Base-by-base conservation (phyloP, 2,113 vertebrate genomes). In the Plotosus lineatus region DNA sequence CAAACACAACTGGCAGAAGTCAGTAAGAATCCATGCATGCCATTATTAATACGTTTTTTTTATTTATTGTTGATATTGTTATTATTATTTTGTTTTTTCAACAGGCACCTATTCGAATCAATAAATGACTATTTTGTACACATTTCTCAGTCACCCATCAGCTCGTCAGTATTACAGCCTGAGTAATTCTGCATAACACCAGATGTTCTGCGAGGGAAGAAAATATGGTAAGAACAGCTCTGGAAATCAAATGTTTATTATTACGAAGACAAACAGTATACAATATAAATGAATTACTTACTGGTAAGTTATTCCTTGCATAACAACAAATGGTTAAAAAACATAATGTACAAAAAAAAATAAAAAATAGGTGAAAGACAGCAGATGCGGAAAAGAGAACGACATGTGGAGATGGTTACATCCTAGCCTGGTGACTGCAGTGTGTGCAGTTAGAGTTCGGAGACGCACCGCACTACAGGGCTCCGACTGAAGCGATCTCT, bases 391-490 rank as follows among this genome's bases (percentile, higher is more conserved):
- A 91, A 91, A 89, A 89, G 86, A 89, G 89, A 90, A 92, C 60
- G 28, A 91, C 90, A 92, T 93, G 90, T 93, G 91, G 90, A 90
- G 93, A 91, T 92, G 91, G 93, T 94, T 94, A 94, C 91, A 94
- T 94, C 92, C 93, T 92, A 86, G 89, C 88, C 88, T 92, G 90
- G 87, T 90, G 89, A 91, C 88, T 90, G 90, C 82, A 87, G 79
- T 86, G 77, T 82, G 90, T 86, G 91, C 91, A 88, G 91, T 88
- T 87, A 90, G 90, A 89, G 89, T 91, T 92, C 91, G 90, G 88
- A 91, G 92, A 91, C 87, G 90, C 92, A 87, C 83, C 89, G 90
- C 87, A 91, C 90, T 91, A 93, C 91, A 90, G 89, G 88, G 91
- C 92, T 93, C 89, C 91, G 90, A 91, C 91, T 94, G 92, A 91